These are phyloP conservation scores for Oreochromis niloticus DNA, from an alignment of 2,113 vertebrate genomes.

Conservation along the genomic window DNA sequence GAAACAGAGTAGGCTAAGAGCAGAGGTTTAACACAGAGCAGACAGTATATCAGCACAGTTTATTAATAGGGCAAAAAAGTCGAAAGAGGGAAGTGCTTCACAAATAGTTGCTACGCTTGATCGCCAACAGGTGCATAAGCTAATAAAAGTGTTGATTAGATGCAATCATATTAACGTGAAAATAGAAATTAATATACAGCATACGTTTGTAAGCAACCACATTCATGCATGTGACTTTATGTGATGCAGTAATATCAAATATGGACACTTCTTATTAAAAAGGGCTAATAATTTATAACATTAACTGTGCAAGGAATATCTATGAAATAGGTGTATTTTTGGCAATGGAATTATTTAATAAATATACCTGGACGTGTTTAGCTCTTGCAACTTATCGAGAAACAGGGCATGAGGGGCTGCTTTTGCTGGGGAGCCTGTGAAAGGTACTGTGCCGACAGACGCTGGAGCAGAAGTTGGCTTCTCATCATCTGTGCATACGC, in stretches of 20 bases:
- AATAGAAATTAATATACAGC: neutral
- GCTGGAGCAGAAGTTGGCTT: slow-evolving; percentile 23
- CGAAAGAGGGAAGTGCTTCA: neutral
- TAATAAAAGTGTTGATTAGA: neutral
- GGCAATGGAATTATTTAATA: neutral
- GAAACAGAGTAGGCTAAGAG: neutral
- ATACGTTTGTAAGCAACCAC: neutral
- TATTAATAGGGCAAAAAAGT: neutral
- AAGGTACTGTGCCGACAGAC: neutral
- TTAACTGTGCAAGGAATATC: neutral
- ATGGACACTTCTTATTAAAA: neutral
- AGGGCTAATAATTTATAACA: neutral
- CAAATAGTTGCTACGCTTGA: neutral
- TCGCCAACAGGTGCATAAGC: neutral
- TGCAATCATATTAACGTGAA: neutral
- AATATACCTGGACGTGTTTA: slow-evolving; percentile 72
- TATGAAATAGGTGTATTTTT: neutral
- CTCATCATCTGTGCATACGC: slow-evolving; percentile 68
- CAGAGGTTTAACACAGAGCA: neutral
- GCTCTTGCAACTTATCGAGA: slow-evolving; percentile 77
- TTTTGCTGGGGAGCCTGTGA: slow-evolving; percentile 16
- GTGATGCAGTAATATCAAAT: neutral
- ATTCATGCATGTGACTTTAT: neutral
- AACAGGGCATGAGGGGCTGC: slow-evolving; percentile 55
- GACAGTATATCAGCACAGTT: neutral